Conservation (phyloP, 2,888 invertebrate genomes). For the Flabesymbios commensalis region DNA sequence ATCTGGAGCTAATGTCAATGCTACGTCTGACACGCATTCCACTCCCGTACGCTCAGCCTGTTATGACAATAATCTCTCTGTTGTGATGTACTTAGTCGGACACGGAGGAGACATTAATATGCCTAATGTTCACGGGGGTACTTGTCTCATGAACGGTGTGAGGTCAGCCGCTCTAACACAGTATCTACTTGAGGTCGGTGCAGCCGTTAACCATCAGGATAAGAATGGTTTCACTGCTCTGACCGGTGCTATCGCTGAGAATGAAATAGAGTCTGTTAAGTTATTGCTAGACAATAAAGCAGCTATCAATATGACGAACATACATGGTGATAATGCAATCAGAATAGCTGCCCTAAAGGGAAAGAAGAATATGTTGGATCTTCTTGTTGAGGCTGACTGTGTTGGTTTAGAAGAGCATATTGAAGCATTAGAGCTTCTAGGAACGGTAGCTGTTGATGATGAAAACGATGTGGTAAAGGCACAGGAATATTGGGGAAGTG, state of each 20-base stretch:
- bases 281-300: constrained; percentile 78
- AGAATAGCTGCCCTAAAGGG: constrained; percentile 84
- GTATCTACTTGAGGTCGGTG: constrained; percentile 78
- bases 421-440: constrained; percentile 86
- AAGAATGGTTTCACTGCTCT: constrained; percentile 85
- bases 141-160: constrained; percentile 90
- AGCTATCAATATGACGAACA: constrained; percentile 71
- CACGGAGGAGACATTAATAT: constrained; percentile 68
- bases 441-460: constrained; percentile 85
- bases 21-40: constrained; percentile 84
- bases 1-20: constrained; percentile 82
- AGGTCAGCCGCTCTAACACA: constrained; percentile 82
- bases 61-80: constrained; percentile 71
- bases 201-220: constrained; percentile 83
- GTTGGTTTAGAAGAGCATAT: constrained; percentile 75
- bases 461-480: constrained; percentile 70
- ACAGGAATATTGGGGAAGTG: constrained; percentile 71
- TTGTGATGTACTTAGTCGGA: constrained; percentile 40
- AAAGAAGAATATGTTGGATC: constrained; percentile 62
- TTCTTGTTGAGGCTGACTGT: constrained; percentile 69
- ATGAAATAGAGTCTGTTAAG: constrained; percentile 78
- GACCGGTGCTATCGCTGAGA: constrained; percentile 82
- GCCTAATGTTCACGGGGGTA: constrained; percentile 88
- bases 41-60: constrained; percentile 85
- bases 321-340: constrained; percentile 85